Percentiles rank a stretch among this genome's conserved stretches.
These are phyloP conservation scores for Drosophila nigrodunni DNA, from an alignment of 1,140 invertebrate genomes.

Conservation along the genomic window DNA sequence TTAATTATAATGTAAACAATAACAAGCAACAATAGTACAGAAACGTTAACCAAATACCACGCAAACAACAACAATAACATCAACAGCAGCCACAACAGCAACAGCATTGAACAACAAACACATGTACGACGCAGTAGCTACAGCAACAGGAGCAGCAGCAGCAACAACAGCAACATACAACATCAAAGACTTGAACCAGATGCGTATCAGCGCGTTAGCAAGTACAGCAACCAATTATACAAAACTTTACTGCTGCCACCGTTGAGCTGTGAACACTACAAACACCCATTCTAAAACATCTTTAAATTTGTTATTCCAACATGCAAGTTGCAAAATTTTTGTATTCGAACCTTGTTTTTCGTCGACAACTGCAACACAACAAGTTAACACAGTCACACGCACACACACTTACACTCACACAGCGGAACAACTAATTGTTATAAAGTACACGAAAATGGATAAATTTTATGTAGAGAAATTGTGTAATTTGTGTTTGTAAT, in stretches of 20 bases:
- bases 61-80: conserved; percentile 45
- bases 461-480: conserved; percentile 61
- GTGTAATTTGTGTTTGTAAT: conserved; percentile 74
- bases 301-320: conserved; percentile 34
- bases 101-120: conserved; percentile 2
- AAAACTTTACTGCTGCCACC: conserved; percentile 24
- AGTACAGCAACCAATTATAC: conserved; percentile 27
- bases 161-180: background rate
- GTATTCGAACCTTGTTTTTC: conserved; percentile 45
- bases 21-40: conserved; percentile 73
- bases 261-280: conserved; percentile 10
- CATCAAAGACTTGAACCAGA: conserved; percentile 33
- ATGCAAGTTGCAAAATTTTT: conserved; percentile 58
- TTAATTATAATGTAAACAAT: conserved; percentile 70
- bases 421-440: conserved; percentile 48
- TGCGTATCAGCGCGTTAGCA: conserved; percentile 48
- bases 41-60: conserved; percentile 77
- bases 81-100: conserved; percentile 17
- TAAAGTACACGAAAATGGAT: conserved; percentile 47
- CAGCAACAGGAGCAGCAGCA: background rate
- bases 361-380: conserved; percentile 31
- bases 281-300: conserved; percentile 13
- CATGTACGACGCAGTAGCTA: conserved; percentile 35
- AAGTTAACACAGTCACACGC: conserved; percentile 53
- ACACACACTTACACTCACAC: conserved; percentile 32